A percentile compares a stretch with the other conserved stretches of the same genome.
These are phyloP conservation scores for Brienomyrus longianalis DNA, from an alignment of 2,113 vertebrate species.

Conservation along the genomic window DNA sequence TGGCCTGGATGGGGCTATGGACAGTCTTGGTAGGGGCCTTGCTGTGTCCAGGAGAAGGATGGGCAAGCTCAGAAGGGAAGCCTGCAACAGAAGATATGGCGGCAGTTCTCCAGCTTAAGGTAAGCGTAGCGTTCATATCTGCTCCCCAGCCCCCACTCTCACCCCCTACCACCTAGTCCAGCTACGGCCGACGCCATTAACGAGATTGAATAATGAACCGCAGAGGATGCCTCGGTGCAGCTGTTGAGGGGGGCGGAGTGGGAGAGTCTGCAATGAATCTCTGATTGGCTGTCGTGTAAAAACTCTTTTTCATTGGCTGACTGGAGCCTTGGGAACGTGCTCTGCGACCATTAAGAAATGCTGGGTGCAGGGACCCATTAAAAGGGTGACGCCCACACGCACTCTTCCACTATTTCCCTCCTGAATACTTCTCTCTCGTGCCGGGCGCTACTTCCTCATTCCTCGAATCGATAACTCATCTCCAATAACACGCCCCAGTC, in stretches of 20 bases:
- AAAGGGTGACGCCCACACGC: background rate
- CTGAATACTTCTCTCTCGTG: too few relatives aligned
- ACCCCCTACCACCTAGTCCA: background rate
- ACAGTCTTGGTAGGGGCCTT: conserved; percentile 65
- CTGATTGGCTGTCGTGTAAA: background rate
- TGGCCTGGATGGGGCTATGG: conserved; percentile 72
- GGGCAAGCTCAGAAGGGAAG: conserved; percentile 56
- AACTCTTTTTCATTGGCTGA: background rate
- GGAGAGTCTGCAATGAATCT: background rate
- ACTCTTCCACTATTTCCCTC: background rate
- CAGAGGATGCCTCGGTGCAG: background rate
- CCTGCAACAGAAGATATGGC: conserved; percentile 30
- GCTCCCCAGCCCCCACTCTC: background rate
- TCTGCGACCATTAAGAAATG: background rate
- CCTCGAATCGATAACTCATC: background rate
- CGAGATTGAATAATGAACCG: background rate
- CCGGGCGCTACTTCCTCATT: background rate
- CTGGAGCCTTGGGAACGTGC: background rate
- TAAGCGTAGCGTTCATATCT: conserved; percentile 41
- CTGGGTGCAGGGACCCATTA: background rate
- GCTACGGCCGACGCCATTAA: background rate
- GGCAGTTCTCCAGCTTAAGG: conserved; percentile 54
- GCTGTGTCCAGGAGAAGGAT: conserved; percentile 56
- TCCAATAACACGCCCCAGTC: background rate
- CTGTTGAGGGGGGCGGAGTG: background rate